These are phyloP conservation scores for Piprites chloris DNA, from an alignment of 2,113 vertebrate genomes.

Conservation along the genomic window DNA sequence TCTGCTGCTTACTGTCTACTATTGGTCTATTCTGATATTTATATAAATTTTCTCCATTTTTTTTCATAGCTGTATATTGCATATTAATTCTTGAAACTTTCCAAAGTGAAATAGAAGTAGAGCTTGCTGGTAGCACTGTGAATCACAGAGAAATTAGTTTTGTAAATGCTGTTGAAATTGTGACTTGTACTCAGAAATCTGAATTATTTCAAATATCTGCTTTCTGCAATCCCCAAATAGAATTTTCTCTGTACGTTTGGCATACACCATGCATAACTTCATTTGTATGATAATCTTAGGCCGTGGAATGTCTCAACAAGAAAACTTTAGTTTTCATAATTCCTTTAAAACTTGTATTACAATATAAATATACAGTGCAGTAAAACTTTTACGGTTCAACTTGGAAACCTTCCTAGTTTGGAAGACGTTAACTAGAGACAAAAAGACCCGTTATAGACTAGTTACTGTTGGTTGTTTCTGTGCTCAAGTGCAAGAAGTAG, in stretches of 20 bases:
- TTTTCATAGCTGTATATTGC: not conserved
- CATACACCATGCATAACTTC: not conserved
- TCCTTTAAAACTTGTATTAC: not conserved
- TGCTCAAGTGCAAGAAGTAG: not conserved
- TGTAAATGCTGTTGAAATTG: not conserved
- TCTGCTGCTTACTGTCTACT: not conserved
- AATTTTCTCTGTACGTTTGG: not conserved
- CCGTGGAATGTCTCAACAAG: not conserved
- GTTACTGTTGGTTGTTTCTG: not conserved
- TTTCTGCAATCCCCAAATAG: not conserved
- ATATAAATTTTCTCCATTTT: not conserved
- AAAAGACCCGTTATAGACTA: not conserved
- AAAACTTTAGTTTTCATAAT: not conserved
- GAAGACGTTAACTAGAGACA: not conserved
- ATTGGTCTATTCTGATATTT: not conserved
- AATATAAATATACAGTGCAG: not conserved
- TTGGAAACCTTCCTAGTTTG: not conserved
- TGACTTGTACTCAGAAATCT: not conserved
- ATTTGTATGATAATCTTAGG: not conserved
- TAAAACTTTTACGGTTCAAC: not conserved
- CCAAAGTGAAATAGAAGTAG: not conserved
- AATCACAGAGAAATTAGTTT: not conserved
- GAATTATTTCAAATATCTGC: not conserved
- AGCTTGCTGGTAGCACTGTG: not conserved
- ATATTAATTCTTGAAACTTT: not conserved